phyloP scores from a whole-genome alignment of 2,888 invertebrate genomes.

The Lasiommata megera region DNA sequence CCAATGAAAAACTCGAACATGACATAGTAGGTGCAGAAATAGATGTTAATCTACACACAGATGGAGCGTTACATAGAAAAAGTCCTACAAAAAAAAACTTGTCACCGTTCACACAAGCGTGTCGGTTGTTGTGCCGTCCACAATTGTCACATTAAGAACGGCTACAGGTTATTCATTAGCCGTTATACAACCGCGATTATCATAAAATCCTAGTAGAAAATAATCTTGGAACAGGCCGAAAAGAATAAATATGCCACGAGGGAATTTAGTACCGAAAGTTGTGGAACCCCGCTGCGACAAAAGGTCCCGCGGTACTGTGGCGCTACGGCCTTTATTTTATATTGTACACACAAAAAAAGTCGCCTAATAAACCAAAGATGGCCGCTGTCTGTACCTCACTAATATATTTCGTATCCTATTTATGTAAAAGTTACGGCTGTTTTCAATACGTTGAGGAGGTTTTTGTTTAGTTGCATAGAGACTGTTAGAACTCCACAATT shows the following conservation, averaged over 20 bases:
- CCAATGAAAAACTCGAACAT: conserved; percentile 11
- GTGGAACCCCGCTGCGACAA: conserved; percentile 61
- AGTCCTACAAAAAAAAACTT: conserved; percentile 33
- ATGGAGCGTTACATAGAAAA: conserved; percentile 23
- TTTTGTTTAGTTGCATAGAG: not conserved
- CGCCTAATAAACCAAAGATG: conserved; percentile 33
- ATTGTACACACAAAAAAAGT: conserved; percentile 53
- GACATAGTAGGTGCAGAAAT: conserved; percentile 35
- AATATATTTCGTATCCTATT: conserved; percentile 25
- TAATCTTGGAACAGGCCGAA: conserved; percentile 57
- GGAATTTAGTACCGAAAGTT: conserved; percentile 68
- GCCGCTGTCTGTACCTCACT: conserved; percentile 29
- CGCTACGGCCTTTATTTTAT: conserved; percentile 61
- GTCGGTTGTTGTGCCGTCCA: conserved; percentile 37
- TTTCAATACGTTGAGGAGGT: not conserved
- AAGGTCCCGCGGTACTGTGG: conserved; percentile 69
- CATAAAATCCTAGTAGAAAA: conserved; percentile 77
- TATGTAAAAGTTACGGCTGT: conserved; percentile 17
- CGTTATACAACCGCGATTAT: conserved; percentile 64
- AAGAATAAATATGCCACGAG: conserved; percentile 74
- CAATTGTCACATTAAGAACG: conserved; percentile 52
- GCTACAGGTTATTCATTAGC: conserved; percentile 69
- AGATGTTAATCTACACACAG: conserved; percentile 38
- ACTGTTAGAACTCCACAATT: no score
- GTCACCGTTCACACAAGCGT: conserved; percentile 38